A percentile compares a stretch with the other conserved stretches of the same genome.
phyloP scores from a whole-genome alignment of 2,888 invertebrate species.

The Epsilonema sp. region DNA sequence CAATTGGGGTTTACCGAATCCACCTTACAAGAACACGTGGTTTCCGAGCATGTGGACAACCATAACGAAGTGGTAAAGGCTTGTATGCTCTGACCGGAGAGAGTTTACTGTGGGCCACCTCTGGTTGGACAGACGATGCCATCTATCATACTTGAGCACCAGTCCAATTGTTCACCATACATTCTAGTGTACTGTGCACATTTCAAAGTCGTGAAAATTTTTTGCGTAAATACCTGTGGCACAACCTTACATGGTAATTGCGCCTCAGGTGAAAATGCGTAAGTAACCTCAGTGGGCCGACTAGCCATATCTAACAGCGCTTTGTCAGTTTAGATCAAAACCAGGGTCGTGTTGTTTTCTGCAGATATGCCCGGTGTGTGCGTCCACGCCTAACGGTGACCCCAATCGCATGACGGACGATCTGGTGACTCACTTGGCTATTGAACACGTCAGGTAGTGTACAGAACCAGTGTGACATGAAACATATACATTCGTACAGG shows the following conservation, averaged over 20 bases:
- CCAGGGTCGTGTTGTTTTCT: slow-evolving; percentile 9
- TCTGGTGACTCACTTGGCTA: slow-evolving; percentile 79
- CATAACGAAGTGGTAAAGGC: slow-evolving; percentile 60
- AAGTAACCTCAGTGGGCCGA: too few species aligned
- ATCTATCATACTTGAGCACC: too few species aligned
- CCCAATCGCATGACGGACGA: slow-evolving; percentile 94
- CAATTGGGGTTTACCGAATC: slow-evolving; percentile 85
- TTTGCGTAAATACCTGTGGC: slow-evolving; percentile 1
- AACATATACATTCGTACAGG: background rate
- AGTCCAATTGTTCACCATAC: too few species aligned
- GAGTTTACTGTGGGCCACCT: too few species aligned
- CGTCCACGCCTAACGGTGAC: slow-evolving; percentile 83
- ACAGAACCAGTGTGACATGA: background rate
- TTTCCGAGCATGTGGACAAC: slow-evolving; percentile 72
- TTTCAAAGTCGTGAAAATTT: too few species aligned
- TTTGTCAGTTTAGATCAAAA: background rate
- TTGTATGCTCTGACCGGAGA: slow-evolving; percentile 4
- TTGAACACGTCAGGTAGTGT: slow-evolving; percentile 67
- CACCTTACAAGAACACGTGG: slow-evolving; percentile 47
- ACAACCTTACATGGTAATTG: too few species aligned
- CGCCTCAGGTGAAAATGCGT: background rate
- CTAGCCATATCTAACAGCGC: too few species aligned
- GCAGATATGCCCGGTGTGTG: slow-evolving; percentile 90
- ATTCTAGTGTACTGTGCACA: too few species aligned
- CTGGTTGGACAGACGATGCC: too few species aligned